Percentiles rank a stretch among this genome's conserved stretches.
These are phyloP conservation scores for Andrena bicolor DNA, from an alignment of 2,888 invertebrate genomes.

Conservation along the genomic window DNA sequence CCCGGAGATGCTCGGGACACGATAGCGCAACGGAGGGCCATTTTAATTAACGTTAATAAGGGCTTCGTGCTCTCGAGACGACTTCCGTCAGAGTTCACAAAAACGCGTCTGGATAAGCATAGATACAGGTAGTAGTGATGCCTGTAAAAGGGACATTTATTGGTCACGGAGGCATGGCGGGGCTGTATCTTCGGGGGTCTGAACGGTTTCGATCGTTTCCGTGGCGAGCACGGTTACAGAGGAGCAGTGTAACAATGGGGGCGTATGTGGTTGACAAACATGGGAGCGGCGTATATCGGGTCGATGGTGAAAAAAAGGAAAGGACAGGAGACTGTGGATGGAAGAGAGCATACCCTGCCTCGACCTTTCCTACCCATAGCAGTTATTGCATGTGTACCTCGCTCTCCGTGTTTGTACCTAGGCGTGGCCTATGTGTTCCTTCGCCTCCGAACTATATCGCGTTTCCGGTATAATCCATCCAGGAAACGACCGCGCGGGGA, in stretches of 20 bases:
- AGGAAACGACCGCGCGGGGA: conserved; percentile 11
- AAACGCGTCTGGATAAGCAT: not conserved
- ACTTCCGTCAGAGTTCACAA: not conserved
- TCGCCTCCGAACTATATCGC: conserved; percentile 51
- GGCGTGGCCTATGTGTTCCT: conserved; percentile 60
- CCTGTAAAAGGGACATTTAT: conserved; percentile 58
- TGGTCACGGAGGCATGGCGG: conserved; percentile 39
- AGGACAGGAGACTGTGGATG: conserved; percentile 28
- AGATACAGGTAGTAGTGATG: not conserved
- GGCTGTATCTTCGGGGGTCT: conserved; percentile 23
- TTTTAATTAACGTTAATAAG: conserved; percentile 56
- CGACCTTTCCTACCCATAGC: conserved; percentile 58
- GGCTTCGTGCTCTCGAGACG: not conserved
- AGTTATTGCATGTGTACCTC: conserved; percentile 55
- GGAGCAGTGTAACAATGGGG: conserved; percentile 59
- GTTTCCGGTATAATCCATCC: conserved; percentile 57
- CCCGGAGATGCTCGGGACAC: not conserved
- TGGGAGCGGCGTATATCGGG: conserved; percentile 74
- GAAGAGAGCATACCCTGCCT: conserved; percentile 46
- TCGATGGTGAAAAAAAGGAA: conserved; percentile 62
- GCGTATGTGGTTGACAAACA: conserved; percentile 74
- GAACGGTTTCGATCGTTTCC: conserved; percentile 33
- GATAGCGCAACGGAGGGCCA: conserved; percentile 1
- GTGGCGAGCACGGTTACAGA: conserved; percentile 31
- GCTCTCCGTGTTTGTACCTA: conserved; percentile 54